A percentile compares a stretch with the other conserved stretches of the same genome.
These are phyloP conservation scores for Agelaius phoeniceus DNA, from an alignment of 2,113 vertebrate species.

Conservation along the genomic window DNA sequence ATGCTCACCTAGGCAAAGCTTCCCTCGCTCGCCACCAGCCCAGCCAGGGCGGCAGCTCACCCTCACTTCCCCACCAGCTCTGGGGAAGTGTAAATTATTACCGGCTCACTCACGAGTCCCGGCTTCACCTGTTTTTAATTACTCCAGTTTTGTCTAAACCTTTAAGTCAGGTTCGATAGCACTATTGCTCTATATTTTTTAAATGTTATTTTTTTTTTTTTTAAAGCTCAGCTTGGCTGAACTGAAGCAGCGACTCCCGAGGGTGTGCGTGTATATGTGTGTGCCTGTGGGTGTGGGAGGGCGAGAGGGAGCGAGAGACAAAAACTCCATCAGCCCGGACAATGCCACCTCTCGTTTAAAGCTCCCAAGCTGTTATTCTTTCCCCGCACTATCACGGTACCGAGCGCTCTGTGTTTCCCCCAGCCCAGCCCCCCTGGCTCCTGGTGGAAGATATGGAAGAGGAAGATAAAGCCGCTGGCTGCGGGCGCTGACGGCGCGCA, in stretches of 20 bases:
- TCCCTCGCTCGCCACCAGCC: not conserved
- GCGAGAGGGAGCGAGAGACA: not conserved
- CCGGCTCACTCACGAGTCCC: not conserved
- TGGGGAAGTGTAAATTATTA: not conserved
- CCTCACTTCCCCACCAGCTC: not conserved
- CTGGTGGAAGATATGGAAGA: slow-evolving; percentile 72
- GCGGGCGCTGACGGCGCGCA: slow-evolving; percentile 39
- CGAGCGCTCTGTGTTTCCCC: slow-evolving; percentile 46
- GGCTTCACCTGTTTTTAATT: not conserved
- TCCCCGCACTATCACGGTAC: not conserved
- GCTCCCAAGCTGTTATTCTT: not conserved
- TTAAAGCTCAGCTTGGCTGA: not conserved
- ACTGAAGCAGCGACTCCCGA: not conserved
- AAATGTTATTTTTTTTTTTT: not conserved
- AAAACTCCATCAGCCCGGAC: slow-evolving; percentile 23
- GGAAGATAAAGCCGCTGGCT: slow-evolving; percentile 40
- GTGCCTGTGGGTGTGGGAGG: not conserved
- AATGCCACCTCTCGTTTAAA: not conserved
- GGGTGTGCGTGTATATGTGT: not conserved
- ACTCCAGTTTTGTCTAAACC: not conserved
- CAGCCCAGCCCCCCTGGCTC: not conserved
- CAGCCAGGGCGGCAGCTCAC: not conserved
- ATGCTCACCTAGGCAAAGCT: not conserved
- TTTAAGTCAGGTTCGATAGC: slow-evolving; percentile 44
- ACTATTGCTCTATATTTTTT: not conserved